phyloP scores from a whole-genome alignment of 2,888 invertebrate species.

The Dastarcus helophoroides region DNA sequence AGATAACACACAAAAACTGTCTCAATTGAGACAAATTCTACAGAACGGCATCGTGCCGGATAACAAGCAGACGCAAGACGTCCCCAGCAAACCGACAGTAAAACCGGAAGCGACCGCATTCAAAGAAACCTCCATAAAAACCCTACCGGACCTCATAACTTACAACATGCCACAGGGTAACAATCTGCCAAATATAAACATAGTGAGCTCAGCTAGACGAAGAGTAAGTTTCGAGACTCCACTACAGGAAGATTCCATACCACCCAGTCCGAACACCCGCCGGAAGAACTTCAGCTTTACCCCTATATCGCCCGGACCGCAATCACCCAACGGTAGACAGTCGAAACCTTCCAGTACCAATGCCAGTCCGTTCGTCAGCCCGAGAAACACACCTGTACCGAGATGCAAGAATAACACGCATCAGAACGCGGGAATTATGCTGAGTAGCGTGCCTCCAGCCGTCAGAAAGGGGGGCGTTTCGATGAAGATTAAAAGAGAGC shows the following conservation, averaged over 20 bases:
- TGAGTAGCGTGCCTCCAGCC: constrained; percentile 15
- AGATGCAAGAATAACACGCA: constrained; percentile 50
- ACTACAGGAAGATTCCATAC: constrained; percentile 38
- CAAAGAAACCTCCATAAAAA: constrained; percentile 4
- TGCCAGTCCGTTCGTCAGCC: constrained; percentile 74
- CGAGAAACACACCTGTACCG: constrained; percentile 55
- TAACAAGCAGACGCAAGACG: constrained; percentile 14
- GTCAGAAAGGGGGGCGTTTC: constrained; percentile 9
- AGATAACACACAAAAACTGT: constrained; percentile 46
- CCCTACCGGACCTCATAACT: background rate
- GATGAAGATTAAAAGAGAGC: constrained; percentile 28
- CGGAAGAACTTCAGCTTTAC: constrained; percentile 75
- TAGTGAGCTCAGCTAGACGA: constrained; percentile 29
- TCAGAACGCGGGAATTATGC: constrained; percentile 35
- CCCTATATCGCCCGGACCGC: constrained; percentile 73
- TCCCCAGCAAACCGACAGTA: constrained; percentile 9
- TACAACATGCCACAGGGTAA: constrained; percentile 4
- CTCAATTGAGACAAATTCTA: constrained; percentile 59
- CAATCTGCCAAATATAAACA: too few relatives aligned
- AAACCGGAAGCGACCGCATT: too few relatives aligned
- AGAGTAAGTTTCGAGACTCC: constrained; percentile 48
- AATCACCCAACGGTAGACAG: constrained; percentile 45
- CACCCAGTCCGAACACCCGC: constrained; percentile 65
- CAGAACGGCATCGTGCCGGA: constrained; percentile 40
- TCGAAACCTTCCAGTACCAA: constrained; percentile 55